Evolutionary conservation across 2,113 vertebrate species (phyloP), one percentile per base, ranked within the genome.

Genomic region (Madoqua kirkii): DNA sequence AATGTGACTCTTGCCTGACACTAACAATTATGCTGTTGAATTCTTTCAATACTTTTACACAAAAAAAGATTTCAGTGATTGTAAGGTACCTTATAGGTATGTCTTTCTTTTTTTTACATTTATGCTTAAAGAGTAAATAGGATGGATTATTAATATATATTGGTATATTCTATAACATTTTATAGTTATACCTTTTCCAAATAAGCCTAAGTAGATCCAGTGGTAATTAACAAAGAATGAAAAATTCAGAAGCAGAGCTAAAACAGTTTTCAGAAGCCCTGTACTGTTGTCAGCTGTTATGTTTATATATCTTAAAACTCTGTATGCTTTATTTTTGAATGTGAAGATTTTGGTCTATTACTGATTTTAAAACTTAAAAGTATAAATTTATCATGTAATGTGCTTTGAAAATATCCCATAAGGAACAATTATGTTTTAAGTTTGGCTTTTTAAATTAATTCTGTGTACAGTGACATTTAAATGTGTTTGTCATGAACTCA

Each of bases 221-320:
- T 90, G 83, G 67, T 93, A 87, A 79, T 54, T 90, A 91, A 40
- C 54, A 92, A 48, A n/a, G 45, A 95, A 84, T 89, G 31, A 71
- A 96, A 86, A 84, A 40, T 76, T 95, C 27, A 55, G 43, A 92
- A 94, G 21, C 21, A 83, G 91, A 95, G 21, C 64, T n/a, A 40
- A 74, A 76, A 36, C 89, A 62, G n/a, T 64, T 94, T 62, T 91
- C 89, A 91, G 78, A 82, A 97, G 33, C 74, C 79, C 76, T 95
- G 62, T 93, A 78, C 36, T 36, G 0, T 79, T 89, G 25, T 76
- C 62, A n/a, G 40, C 50, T 71, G 1, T 76, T 91, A 81, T 29
- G 17, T 84, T 95, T 94, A 25, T 25, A 17, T 48, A 79, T 33
- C 33, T 93, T 74, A 1, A 52, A 93, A 93, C 25, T 86, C 64